These are phyloP conservation scores for Microdon myrmicae DNA, from an alignment of 2,888 invertebrate genomes.

Conservation along the genomic window DNA sequence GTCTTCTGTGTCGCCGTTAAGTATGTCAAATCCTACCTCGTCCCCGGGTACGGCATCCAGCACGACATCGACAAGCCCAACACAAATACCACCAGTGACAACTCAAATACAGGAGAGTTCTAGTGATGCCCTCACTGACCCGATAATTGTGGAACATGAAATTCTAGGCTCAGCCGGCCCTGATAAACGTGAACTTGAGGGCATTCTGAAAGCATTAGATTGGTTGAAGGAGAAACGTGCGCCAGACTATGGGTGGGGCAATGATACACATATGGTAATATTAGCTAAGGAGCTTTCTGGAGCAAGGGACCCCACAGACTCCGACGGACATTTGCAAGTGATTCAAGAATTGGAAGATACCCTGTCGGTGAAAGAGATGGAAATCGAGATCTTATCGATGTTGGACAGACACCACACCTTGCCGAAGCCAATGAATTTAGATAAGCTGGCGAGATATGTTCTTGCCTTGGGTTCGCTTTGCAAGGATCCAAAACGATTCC, in stretches of 20 bases:
- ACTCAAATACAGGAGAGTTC: constrained; percentile 42
- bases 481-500: constrained; percentile 85
- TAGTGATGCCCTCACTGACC: constrained; percentile 45
- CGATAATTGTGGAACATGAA: constrained; percentile 57
- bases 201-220: constrained; percentile 71
- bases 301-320: constrained; percentile 64
- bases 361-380: constrained; percentile 86
- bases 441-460: constrained; percentile 77
- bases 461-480: constrained; percentile 83
- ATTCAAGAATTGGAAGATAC: constrained; percentile 66
- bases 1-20: constrained; percentile 27
- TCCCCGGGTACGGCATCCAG: constrained; percentile 29
- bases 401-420: constrained; percentile 85
- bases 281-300: constrained; percentile 75
- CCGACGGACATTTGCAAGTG: constrained; percentile 64
- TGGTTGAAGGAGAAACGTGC: constrained; percentile 80
- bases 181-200: constrained; percentile 64
- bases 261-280: constrained; percentile 85
- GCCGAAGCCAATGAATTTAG: constrained; percentile 75
- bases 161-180: constrained; percentile 65
- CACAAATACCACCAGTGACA: constrained; percentile 37
- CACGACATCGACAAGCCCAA: constrained; percentile 34
- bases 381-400: constrained; percentile 84
- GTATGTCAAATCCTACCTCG: constrained; percentile 26
- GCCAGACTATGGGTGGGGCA: constrained; percentile 83